Conservation (phyloP, 2,888 invertebrate species). For the Rugalucina vietnamica region DNA sequence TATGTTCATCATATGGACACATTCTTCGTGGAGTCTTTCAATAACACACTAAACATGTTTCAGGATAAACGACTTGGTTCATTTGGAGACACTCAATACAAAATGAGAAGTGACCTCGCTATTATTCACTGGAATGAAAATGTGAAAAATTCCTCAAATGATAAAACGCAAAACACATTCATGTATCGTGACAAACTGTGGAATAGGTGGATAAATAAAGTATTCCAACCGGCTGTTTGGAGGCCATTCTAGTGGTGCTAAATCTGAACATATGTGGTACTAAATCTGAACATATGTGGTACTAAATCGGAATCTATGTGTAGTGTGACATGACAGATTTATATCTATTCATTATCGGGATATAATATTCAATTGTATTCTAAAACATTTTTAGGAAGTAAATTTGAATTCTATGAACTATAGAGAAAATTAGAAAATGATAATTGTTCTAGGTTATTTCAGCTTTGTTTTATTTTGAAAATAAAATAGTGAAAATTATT, state of each 20-base stretch:
- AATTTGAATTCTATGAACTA: too few species aligned
- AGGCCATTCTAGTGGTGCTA: background rate
- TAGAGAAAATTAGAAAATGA: too few species aligned
- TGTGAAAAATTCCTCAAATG: conserved; percentile 10
- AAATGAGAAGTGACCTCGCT: conserved; percentile 10
- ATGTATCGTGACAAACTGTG: background rate
- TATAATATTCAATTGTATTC: too few species aligned
- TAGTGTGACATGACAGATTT: too few species aligned
- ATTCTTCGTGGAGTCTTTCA: conserved; percentile 37
- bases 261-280: too few species aligned
- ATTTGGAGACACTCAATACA: conserved; percentile 24
- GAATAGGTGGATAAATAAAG: background rate
- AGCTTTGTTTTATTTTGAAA: too few species aligned
- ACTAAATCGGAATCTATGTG: too few species aligned
- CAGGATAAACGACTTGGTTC: conserved; percentile 34
- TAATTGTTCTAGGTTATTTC: too few species aligned
- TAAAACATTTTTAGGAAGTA: too few species aligned
- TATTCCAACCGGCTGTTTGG: background rate
- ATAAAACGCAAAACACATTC: background rate
- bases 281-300: too few species aligned
- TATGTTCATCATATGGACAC: conserved; percentile 24
- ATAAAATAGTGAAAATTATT: too few species aligned
- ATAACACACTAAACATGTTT: conserved; percentile 42
- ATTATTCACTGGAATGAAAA: conserved; percentile 42
- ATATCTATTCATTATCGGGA: too few species aligned